Conservation (phyloP, 1,140 invertebrate genomes). For the Ladona fulva region DNA sequence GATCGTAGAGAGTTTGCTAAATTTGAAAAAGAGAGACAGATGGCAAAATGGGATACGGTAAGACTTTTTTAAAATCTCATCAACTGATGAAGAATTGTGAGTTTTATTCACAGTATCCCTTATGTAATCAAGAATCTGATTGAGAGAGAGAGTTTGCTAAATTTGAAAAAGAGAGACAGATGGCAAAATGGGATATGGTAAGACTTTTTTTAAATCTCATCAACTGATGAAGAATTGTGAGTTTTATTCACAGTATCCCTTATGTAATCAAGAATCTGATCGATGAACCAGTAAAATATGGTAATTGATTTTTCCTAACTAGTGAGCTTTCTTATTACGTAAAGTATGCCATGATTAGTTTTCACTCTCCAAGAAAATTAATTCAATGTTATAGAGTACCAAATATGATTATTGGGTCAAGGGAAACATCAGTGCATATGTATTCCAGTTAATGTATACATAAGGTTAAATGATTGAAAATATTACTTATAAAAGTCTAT, state of each 20-base stretch:
- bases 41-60: constrained; percentile 65
- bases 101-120: too few relatives aligned
- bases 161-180: constrained; percentile 70
- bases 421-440: too few relatives aligned
- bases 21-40: constrained; percentile 70
- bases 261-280: background rate
- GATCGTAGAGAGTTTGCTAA: constrained; percentile 67
- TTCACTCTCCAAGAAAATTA: too few relatives aligned
- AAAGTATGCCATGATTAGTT: background rate
- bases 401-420: too few relatives aligned
- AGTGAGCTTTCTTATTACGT: too few relatives aligned
- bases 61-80: constrained; percentile 23
- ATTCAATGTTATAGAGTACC: too few relatives aligned
- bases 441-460: too few relatives aligned
- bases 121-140: background rate
- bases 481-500: too few relatives aligned
- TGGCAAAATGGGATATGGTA: constrained; percentile 65
- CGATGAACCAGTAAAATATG: background rate
- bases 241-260: too few relatives aligned
- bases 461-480: too few relatives aligned
- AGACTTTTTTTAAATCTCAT: constrained; percentile 23
- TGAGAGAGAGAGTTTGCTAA: constrained; percentile 60
- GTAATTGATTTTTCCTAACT: background rate
- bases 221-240: too few relatives aligned
- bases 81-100: too few relatives aligned